phyloP scores from a whole-genome alignment of 2,113 vertebrate species.

The Potamarius usumacintae region DNA sequence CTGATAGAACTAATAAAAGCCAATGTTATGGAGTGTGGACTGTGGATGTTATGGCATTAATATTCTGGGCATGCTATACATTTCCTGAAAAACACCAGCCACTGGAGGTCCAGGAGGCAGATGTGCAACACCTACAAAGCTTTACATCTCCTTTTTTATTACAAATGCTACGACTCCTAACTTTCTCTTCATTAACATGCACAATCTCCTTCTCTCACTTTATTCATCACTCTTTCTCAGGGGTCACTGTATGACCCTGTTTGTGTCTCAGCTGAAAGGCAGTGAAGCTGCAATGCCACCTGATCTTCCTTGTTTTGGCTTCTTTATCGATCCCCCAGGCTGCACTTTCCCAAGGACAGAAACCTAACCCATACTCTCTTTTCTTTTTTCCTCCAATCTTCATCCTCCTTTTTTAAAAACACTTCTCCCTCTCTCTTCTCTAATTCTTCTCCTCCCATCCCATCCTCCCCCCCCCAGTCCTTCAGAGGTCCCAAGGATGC shows the following conservation, averaged over 20 bases:
- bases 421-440: neutral
- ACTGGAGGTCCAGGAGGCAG: constrained; percentile 25
- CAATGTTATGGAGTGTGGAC: neutral
- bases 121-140: neutral
- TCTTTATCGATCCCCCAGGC: constrained; percentile 70
- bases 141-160: neutral
- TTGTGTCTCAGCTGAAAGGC: constrained; percentile 63
- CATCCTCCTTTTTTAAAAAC: neutral
- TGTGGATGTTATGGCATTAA: constrained; percentile 20
- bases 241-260: constrained; percentile 73
- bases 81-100: constrained; percentile 34
- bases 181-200: constrained; percentile 8
- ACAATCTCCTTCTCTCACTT: constrained; percentile 9
- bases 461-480: constrained; percentile 32
- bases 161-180: neutral
- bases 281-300: constrained; percentile 66
- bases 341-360: constrained; percentile 57
- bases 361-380: constrained; percentile 40
- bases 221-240: constrained; percentile 35
- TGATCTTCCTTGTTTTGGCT: constrained; percentile 72
- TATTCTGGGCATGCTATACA: constrained; percentile 31
- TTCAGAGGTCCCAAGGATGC: constrained; percentile 74
- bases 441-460: neutral
- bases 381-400: constrained; percentile 18
- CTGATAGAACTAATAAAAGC: neutral